phyloP scores from a whole-genome alignment of 2,113 vertebrate genomes.

The Plecturocebus donacophilus region DNA sequence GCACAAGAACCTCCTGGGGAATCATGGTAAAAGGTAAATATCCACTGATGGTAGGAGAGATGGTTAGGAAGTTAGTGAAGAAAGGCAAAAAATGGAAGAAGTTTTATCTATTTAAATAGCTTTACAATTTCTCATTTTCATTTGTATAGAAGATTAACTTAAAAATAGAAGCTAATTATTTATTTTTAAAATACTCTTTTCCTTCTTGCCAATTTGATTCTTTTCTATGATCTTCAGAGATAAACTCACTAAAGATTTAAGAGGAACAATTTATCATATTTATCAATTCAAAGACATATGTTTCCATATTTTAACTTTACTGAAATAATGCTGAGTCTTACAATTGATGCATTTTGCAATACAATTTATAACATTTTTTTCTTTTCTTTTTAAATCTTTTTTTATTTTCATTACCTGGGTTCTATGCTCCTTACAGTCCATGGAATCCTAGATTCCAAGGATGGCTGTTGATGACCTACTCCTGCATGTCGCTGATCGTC shows the following conservation, averaged over 20 bases:
- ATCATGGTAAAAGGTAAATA: background rate
- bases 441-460: background rate
- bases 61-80: background rate
- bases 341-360: background rate
- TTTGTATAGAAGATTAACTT: background rate
- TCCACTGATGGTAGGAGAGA: background rate
- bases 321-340: background rate
- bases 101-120: background rate
- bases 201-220: background rate
- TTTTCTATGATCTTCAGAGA: background rate
- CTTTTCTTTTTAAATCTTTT: background rate
- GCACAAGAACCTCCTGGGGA: background rate
- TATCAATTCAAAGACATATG: background rate
- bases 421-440: background rate
- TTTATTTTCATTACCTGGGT: background rate
- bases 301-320: background rate
- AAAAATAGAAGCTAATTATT: background rate
- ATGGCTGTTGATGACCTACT: background rate
- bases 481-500: background rate
- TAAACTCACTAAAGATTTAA: background rate
- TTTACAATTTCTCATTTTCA: background rate
- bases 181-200: background rate
- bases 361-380: background rate
- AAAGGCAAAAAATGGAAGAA: background rate
- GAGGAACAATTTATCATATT: background rate